Evolutionary conservation across 2,113 vertebrate species (phyloP).

Genomic region (Rhagologus leucostigma): DNA sequence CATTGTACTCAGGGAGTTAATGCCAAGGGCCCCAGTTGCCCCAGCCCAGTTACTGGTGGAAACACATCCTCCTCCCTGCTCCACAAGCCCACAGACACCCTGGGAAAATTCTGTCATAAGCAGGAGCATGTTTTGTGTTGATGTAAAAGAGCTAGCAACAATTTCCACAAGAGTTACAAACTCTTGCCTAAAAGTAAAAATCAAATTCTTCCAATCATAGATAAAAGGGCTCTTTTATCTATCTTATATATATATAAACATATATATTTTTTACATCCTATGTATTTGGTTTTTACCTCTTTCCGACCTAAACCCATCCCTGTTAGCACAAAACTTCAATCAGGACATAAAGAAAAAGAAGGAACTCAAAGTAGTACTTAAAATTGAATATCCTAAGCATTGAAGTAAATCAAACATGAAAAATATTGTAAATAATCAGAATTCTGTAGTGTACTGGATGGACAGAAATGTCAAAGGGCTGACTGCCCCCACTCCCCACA

Average conservation of each 20-base stretch:
- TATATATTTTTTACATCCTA: neutral
- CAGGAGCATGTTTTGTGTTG: accelerated
- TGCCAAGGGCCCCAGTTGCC: neutral
- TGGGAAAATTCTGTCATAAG: neutral
- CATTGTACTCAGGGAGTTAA: accelerated
- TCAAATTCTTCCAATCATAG: neutral
- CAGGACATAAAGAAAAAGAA: neutral
- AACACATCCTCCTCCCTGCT: neutral
- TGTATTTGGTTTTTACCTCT: neutral
- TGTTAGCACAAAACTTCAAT: neutral
- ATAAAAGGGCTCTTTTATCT: neutral
- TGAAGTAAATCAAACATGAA: neutral
- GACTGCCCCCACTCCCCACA: neutral
- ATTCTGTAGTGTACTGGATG: neutral
- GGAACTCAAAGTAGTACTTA: neutral
- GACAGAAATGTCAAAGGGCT: neutral
- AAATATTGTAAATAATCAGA: neutral
- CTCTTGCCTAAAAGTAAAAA: neutral
- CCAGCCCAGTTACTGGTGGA: neutral
- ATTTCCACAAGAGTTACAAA: neutral
- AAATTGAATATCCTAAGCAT: neutral
- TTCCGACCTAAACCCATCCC: neutral
- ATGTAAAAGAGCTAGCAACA: neutral
- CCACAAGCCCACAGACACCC: neutral
- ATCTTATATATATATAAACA: neutral